These are phyloP conservation scores for Dicaeum eximium DNA, from an alignment of 2,113 vertebrate species.

Conservation along the genomic window DNA sequence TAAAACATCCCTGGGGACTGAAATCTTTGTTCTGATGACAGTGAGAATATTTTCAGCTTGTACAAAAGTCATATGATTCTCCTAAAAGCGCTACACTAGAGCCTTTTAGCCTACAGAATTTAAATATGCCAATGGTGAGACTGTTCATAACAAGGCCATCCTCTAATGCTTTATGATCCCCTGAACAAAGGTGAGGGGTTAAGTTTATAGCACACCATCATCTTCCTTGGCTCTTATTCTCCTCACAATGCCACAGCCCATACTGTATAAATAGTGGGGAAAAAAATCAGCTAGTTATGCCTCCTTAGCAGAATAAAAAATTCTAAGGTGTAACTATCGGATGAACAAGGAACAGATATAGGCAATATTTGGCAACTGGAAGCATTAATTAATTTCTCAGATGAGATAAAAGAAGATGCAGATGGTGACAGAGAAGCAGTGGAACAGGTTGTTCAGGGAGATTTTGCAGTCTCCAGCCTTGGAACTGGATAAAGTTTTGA, in stretches of 20 bases:
- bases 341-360: background rate
- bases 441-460: background rate
- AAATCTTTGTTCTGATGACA: background rate
- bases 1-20: background rate
- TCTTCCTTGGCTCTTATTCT: background rate
- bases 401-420: background rate
- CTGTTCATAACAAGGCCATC: background rate
- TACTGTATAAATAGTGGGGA: background rate
- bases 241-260: background rate
- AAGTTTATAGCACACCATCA: background rate
- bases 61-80: background rate
- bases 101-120: background rate
- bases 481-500: background rate
- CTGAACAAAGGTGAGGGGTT: background rate
- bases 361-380: background rate
- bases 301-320: background rate
- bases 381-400: constrained; percentile 3
- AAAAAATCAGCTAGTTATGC: background rate
- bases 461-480: background rate
- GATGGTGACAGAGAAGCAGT: background rate
- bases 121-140: background rate
- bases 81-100: background rate
- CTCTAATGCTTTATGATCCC: background rate
- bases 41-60: background rate
- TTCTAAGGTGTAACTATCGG: background rate